phyloP scores from a whole-genome alignment of 2,113 vertebrate genomes.

The Nansenia antarctica region DNA sequence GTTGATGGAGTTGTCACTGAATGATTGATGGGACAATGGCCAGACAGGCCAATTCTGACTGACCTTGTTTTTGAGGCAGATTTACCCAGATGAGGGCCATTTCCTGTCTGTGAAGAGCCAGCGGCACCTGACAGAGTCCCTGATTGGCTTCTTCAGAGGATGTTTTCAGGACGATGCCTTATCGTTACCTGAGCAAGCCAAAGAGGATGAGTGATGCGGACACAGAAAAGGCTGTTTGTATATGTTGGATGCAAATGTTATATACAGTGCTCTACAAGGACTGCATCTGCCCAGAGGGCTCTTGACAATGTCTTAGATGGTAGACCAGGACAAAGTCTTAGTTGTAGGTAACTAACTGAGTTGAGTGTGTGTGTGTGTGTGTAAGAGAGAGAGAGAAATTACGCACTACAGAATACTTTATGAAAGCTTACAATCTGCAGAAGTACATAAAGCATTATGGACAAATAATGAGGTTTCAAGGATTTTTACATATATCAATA shows the following conservation, averaged over 20 bases:
- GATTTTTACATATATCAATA: not conserved
- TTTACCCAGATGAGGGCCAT: slow-evolving; percentile 96
- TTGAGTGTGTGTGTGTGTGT: not conserved
- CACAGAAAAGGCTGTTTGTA: slow-evolving; percentile 26
- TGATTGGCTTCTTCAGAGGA: slow-evolving; percentile 89
- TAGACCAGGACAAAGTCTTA: not conserved
- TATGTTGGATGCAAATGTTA: not conserved
- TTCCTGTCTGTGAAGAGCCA: slow-evolving; percentile 86
- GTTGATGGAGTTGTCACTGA: not conserved
- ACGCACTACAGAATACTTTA: slow-evolving; percentile 18
- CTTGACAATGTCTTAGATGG: too few species aligned
- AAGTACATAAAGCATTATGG: not conserved
- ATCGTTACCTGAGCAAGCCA: slow-evolving; percentile 79
- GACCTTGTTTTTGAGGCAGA: slow-evolving; percentile 66
- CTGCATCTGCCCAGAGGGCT: not conserved
- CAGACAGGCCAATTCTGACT: not conserved
- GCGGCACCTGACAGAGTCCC: slow-evolving; percentile 88
- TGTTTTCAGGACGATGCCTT: slow-evolving; percentile 85
- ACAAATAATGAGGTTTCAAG: not conserved
- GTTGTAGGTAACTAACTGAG: not conserved
- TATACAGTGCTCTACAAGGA: not conserved
- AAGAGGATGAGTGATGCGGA: slow-evolving; percentile 85
- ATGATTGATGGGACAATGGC: not conserved
- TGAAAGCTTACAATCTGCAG: slow-evolving; percentile 23
- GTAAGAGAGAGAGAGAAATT: not conserved